These are phyloP conservation scores for Tipula unca DNA, from an alignment of 2,888 invertebrate species.

Conservation along the genomic window DNA sequence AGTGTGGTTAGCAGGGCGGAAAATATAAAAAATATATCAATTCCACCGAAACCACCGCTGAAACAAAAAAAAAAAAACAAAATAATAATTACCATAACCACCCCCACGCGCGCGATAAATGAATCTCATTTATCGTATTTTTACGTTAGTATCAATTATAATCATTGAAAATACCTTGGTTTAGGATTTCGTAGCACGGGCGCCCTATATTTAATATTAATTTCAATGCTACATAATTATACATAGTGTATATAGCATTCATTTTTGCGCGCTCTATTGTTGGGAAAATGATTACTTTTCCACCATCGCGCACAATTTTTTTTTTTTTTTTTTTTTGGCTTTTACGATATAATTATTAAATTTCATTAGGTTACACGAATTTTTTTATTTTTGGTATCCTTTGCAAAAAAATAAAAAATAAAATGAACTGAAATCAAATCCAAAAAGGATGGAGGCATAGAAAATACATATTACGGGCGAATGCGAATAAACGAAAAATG, in stretches of 20 bases:
- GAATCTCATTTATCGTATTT: not conserved
- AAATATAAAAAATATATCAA: not conserved
- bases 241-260: not conserved
- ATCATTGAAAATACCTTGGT: slow-evolving; percentile 14
- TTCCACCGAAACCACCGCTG: not conserved
- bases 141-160: not conserved
- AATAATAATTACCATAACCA: not conserved
- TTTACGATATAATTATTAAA: not conserved
- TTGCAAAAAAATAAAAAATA: not conserved
- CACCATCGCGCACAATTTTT: not conserved
- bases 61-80: not conserved
- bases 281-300: not conserved
- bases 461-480: too few relatives aligned
- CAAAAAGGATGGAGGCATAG: too few relatives aligned
- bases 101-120: not conserved
- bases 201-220: not conserved
- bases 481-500: not conserved
- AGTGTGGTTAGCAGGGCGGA: not conserved
- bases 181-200: not conserved
- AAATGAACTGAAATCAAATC: too few relatives aligned
- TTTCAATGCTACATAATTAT: not conserved
- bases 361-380: not conserved
- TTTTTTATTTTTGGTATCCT: not conserved
- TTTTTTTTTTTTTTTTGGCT: not conserved
- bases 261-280: not conserved